These are phyloP conservation scores for Deilephila elpenor DNA, from an alignment of 2,888 invertebrate genomes.

Conservation along the genomic window DNA sequence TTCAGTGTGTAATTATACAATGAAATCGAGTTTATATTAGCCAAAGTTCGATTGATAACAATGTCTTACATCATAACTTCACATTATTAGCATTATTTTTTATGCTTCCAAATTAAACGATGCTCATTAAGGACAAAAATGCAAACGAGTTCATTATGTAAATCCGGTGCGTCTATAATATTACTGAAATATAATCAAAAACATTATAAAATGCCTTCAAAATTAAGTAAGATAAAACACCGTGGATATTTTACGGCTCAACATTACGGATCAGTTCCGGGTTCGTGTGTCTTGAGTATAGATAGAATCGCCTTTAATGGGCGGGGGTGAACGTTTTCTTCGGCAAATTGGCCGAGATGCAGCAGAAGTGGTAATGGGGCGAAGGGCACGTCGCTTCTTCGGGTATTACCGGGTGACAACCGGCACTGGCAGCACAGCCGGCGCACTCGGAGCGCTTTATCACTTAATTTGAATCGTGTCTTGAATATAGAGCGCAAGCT, in stretches of 20 bases:
- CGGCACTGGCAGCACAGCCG: slow-evolving; percentile 63
- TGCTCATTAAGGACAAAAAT: too few relatives aligned
- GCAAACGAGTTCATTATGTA: too few relatives aligned
- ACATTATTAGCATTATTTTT: background rate
- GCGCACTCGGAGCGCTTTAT: slow-evolving; percentile 70
- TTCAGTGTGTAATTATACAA: background rate
- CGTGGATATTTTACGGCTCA: slow-evolving; percentile 4
- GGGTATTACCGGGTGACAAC: slow-evolving; percentile 67
- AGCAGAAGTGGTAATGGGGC: slow-evolving; percentile 46
- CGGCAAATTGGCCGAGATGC: slow-evolving; percentile 48
- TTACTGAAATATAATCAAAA: background rate
- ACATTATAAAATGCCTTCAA: background rate
- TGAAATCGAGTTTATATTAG: too few relatives aligned
- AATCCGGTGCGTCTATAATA: too few relatives aligned
- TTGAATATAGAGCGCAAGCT: slow-evolving; percentile 65
- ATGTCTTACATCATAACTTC: background rate
- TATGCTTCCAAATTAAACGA: too few relatives aligned
- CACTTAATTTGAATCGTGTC: slow-evolving; percentile 81
- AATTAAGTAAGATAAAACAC: background rate
- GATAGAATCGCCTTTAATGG: slow-evolving; percentile 37
- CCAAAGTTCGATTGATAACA: too few relatives aligned
- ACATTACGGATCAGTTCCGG: slow-evolving; percentile 9
- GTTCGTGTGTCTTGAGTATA: slow-evolving; percentile 35
- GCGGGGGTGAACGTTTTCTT: slow-evolving; percentile 40
- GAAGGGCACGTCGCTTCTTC: slow-evolving; percentile 56